Evolutionary conservation across 2,797 vertebrate genomes (phyloP), one percentile per base, ranked within the genome.

Genomic region (Valencia hispanica): DNA sequence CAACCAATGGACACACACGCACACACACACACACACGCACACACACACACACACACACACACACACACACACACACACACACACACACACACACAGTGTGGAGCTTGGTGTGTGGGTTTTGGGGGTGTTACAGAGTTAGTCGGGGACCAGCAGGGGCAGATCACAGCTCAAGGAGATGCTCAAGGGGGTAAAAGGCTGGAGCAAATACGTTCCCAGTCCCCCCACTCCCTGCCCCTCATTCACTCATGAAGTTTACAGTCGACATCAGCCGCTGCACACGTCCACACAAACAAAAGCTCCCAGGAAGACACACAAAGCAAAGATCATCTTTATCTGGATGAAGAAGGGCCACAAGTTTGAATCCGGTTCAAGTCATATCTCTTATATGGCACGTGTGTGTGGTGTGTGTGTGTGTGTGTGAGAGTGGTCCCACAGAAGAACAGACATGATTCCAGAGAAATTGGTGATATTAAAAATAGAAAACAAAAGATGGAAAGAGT

Each of bases 81-180:
- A 10, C 17, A 10, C 57, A 34, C 57, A 61, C 57, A 34, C 17
- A 61, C 25, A 1, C 51, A 9, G 27, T 59, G 57, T 32, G 18
- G 32, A 63, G 32, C 59, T 11, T 11, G 22, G 51, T 65, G 25
- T 73, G 84, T 83, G 79, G 71, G 74, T 78, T 41, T 53, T 59
- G 63, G 78, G 78, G 69, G 47, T 72, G 71, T 66, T 66, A 41
- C 63, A 66, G 12, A 41, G 36, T 66, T 15, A 66, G 36, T 41
- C 4, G 45, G 79, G 82, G 87, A 61, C 65, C 75, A 77, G 68
- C 74, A 80, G 79, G 78, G 83, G 80, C 22, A 51, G 74, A 93
- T 94, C 93, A 86, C 87, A 93, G 87, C 96, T 94, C 78, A 78
- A 88, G 94, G 95, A 95, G 91, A 94, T 51, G 92, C 95, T 96